Evolutionary conservation across 1,140 invertebrate species (phyloP), one percentile per base, ranked within the genome.

Genomic region (Plutomurus gul): DNA sequence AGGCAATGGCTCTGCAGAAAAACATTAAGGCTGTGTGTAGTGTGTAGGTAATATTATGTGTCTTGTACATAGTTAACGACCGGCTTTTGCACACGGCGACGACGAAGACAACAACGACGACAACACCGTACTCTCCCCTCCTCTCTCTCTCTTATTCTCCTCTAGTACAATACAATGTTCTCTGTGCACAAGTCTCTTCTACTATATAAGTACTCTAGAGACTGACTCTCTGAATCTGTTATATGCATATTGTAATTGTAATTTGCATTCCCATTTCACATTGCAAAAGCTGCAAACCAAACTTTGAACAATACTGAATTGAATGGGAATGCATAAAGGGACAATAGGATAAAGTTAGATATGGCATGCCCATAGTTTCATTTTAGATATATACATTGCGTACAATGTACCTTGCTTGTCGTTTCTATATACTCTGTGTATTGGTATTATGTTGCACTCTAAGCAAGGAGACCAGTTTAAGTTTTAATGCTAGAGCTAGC

Each of bases 181-280:
- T 65, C 56, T n/a, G n/a, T n/a, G n/a, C n/a, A n/a, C n/a, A n/a
- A n/a, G n/a, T n/a, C n/a, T n/a, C n/a, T n/a, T n/a, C n/a, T n/a
- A n/a, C n/a, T n/a, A n/a, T n/a, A n/a, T n/a, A n/a, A n/a, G n/a
- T n/a, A n/a, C n/a, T n/a, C n/a, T n/a, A n/a, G n/a, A n/a, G n/a
- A n/a, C n/a, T n/a, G n/a, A n/a, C n/a, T n/a, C n/a, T n/a, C n/a
- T n/a, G n/a, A n/a, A n/a, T n/a, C n/a, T n/a, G n/a, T n/a, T n/a
- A 65, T 65, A 30, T 65, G 36, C 56, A 8, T 33, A 65, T 16
- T 51, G 47, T 65, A 65, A 65, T 65, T n/a, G 56, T 30, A 36
- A 65, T 65, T 65, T 65, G 56, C 56, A 65, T 65, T 65, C 56
- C 30, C 56, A 65, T 65, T 65, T 65, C 56, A 16, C 56, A 65